Base-by-base conservation (phyloP, 1,140 invertebrate species). In the Apis dorsata region DNA sequence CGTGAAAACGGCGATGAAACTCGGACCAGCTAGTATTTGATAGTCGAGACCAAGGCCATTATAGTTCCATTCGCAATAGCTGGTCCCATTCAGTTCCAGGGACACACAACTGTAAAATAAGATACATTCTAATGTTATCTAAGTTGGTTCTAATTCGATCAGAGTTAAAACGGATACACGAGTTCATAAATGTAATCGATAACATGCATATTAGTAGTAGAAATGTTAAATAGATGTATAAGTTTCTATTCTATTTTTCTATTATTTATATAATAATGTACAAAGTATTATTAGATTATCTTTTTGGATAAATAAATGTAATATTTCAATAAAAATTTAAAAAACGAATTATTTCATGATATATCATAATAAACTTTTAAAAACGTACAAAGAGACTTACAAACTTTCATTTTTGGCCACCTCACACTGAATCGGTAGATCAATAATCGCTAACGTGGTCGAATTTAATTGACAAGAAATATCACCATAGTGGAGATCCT, bases 21-120 rank as follows among this genome's bases (percentile, higher is more conserved):
- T 97, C 1, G 98, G 98, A 0, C 98, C 98, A 0, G 98, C 98
- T 60, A 99, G 93, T 85, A 99, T 96, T 94, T 99, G 98, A 93
- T 99, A 99, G 89, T 98, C 97, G 55, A 98, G 94, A 3, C 98
- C 98, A 63, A 98, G 94, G 0, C 98, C 98, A 92, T 98, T 98
- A 94, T 98, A 98, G 91, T 97, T 97, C 97, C 98, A 99, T 90
- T 98, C 97, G 92, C 98, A 99, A 89, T 97, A 97, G 2, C 92
- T 85, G 0, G 96, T 96, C 0, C 96, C 97, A 90, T 97, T 97
- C 21, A 96, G 89, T 66, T 95, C 95, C 51, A 96, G 92, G 1
- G 95, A 94, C 68, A 94, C 91, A 92, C 97, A 98, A 87, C 96
- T 97, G 92, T 15, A 90, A 87, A 84, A 86, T 69, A 78, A 72